These are phyloP conservation scores for Zosterops japonicus DNA, from an alignment of 2,113 vertebrate genomes.

Conservation along the genomic window DNA sequence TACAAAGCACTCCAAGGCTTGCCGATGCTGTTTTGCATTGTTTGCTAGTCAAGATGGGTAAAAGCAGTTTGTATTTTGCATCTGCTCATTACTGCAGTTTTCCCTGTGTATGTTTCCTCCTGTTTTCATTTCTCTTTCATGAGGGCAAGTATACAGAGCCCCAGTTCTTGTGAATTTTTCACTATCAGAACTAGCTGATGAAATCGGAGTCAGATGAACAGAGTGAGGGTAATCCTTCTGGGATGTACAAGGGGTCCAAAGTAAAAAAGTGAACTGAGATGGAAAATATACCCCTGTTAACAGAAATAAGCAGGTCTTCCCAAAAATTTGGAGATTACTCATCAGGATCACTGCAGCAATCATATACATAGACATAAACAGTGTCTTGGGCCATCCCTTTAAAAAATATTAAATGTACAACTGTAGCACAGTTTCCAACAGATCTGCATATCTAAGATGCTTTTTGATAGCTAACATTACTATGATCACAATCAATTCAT, in stretches of 20 bases:
- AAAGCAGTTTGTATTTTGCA: slow-evolving; percentile 31
- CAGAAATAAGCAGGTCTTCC: not conserved
- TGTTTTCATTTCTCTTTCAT: not conserved
- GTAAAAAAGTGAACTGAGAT: not conserved
- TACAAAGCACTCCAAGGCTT: not conserved
- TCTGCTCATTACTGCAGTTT: slow-evolving; percentile 32
- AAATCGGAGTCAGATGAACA: not conserved
- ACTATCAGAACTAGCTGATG: not conserved
- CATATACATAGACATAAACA: not conserved
- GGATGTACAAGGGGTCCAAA: not conserved
- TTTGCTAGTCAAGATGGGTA: slow-evolving; percentile 22
- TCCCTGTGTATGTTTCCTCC: not conserved
- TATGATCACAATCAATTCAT: not conserved
- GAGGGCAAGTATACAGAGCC: not conserved
- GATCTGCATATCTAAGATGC: not conserved
- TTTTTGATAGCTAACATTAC: not conserved
- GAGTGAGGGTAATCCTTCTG: not conserved
- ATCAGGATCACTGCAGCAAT: not conserved
- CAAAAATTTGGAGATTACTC: not conserved
- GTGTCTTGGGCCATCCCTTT: not conserved
- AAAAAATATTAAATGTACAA: not conserved
- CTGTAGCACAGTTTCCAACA: not conserved
- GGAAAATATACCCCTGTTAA: not conserved
- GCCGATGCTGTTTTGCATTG: not conserved
- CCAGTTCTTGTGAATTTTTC: not conserved